phyloP scores from a whole-genome alignment of 2,113 vertebrate genomes.

The Paralichthys olivaceus region DNA sequence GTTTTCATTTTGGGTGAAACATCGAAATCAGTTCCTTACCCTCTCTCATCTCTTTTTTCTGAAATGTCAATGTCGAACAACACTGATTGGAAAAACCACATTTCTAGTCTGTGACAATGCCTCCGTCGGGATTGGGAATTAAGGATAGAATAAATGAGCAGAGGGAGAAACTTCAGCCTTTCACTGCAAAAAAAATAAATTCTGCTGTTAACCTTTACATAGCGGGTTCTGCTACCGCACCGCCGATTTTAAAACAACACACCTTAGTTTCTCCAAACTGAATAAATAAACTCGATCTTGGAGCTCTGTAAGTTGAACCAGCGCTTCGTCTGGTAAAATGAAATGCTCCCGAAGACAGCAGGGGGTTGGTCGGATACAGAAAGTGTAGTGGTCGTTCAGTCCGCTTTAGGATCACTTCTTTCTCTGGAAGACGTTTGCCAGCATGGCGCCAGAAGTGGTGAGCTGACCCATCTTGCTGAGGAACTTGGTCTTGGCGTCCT shows the following conservation, averaged over 20 bases:
- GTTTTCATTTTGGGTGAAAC: conserved; percentile 17
- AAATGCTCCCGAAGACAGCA: conserved; percentile 66
- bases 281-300: conserved; percentile 22
- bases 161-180: conserved; percentile 7
- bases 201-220: conserved; percentile 28
- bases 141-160: conserved; percentile 17
- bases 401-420: conserved; percentile 85
- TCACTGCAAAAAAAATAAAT: conserved; percentile 31
- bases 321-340: conserved; percentile 32
- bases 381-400: conserved; percentile 9
- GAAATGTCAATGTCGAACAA: conserved; percentile 56
- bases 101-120: conserved; percentile 8
- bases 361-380: conserved; percentile 76
- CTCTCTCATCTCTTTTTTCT: background rate
- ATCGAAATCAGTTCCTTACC: conserved; percentile 13
- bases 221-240: conserved; percentile 20
- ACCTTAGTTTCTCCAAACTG: conserved; percentile 14
- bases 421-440: conserved; percentile 99
- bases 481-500: conserved; percentile 99
- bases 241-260: conserved; percentile 11
- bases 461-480: conserved; percentile 99
- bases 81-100: conserved; percentile 51
- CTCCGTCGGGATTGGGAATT: conserved; percentile 18
- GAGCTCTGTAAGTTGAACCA: conserved; percentile 29
- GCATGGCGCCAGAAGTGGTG: conserved; percentile 97